Conservation (phyloP, 2,113 vertebrate genomes). For the Tetrao urogallus region DNA sequence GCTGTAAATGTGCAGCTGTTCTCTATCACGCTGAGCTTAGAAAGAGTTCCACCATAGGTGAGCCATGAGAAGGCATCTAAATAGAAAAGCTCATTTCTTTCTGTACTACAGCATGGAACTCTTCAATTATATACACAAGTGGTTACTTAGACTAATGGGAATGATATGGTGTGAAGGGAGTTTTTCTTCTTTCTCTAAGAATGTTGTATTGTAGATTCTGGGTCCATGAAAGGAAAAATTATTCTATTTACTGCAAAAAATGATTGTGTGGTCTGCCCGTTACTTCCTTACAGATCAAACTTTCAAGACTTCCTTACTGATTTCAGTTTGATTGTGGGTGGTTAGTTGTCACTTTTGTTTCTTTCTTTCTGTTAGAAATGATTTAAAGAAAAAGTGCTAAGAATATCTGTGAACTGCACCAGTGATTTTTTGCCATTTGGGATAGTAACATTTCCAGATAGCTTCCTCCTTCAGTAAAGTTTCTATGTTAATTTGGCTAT, state of each 20-base stretch:
- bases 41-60: constrained; percentile 25
- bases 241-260: neutral
- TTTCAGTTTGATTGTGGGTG: neutral
- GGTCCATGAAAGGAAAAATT: neutral
- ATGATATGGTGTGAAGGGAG: neutral
- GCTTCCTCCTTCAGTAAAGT: neutral
- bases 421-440: neutral
- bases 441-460: neutral
- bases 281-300: neutral
- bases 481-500: neutral
- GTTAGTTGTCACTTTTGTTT: neutral
- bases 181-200: neutral
- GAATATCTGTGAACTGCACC: neutral
- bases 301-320: neutral
- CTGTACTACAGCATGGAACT: neutral
- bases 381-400: neutral
- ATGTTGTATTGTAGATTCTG: neutral
- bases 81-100: constrained; percentile 1
- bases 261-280: neutral
- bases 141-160: neutral
- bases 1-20: constrained; percentile 10
- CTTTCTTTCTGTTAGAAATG: neutral
- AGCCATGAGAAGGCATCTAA: neutral
- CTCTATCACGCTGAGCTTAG: neutral
- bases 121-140: neutral